Evolutionary conservation across 2,888 invertebrate species (phyloP).

Genomic region (Quadroppia sp.): DNA sequence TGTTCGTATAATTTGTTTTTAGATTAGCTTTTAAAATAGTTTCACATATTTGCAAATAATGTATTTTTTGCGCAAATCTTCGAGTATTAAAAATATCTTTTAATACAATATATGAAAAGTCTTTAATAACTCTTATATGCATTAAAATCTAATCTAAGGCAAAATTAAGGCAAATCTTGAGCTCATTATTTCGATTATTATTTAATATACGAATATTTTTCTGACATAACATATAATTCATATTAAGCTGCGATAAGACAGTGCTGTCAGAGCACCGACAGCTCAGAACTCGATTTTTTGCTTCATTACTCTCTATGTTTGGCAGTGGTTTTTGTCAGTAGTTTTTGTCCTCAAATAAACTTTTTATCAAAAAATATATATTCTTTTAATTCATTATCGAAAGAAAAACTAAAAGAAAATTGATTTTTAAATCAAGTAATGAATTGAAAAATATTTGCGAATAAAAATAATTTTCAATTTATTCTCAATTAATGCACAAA

Average conservation of each 20-base stretch:
- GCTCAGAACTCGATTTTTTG: not conserved
- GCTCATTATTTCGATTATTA: slow-evolving; percentile 10
- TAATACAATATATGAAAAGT: no score
- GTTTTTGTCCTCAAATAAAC: not conserved
- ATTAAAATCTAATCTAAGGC: not conserved
- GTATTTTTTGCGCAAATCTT: no score
- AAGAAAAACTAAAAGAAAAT: not conserved
- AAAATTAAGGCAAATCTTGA: not conserved
- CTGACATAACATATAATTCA: slow-evolving; percentile 16
- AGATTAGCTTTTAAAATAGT: no score
- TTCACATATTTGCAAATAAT: no score
- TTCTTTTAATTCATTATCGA: not conserved
- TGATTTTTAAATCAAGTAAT: not conserved
- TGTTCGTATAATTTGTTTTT: no score
- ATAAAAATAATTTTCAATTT: no score
- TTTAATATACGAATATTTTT: not conserved
- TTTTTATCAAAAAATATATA: not conserved
- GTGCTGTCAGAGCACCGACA: not conserved
- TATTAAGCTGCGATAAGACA: not conserved
- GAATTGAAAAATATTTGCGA: no score
- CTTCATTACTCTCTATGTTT: not conserved
- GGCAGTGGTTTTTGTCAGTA: not conserved
- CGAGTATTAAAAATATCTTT: no score
- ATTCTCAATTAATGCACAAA: no score
- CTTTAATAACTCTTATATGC: not conserved